phyloP scores from a whole-genome alignment of 2,888 invertebrate genomes.

The Imbricaverruca yamaguchii region DNA sequence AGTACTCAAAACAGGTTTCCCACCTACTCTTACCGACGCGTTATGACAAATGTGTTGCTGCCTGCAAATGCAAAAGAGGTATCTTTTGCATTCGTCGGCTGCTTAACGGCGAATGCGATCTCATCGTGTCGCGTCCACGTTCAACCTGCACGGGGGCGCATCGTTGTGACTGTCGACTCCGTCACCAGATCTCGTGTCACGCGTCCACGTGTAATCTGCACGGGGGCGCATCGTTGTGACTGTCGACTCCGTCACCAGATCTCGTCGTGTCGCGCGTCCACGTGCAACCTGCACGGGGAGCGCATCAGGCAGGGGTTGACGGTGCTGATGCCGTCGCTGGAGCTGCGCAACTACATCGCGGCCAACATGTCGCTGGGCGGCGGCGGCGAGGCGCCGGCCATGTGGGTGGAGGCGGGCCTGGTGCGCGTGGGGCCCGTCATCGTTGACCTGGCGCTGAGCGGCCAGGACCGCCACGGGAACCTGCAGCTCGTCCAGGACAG shows the following conservation, averaged over 20 bases:
- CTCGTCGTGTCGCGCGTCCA: constrained; percentile 77
- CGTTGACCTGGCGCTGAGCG: constrained; percentile 77
- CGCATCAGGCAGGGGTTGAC: constrained; percentile 84
- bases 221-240: too few species aligned
- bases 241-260: constrained; percentile 44
- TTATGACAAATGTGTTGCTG: too few species aligned
- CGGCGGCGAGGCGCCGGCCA: constrained; percentile 34
- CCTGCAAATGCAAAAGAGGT: too few species aligned
- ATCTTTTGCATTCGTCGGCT: too few species aligned
- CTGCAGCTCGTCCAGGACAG: constrained; percentile 71
- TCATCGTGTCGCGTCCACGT: constrained; percentile 51
- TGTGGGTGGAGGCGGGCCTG: constrained; percentile 87
- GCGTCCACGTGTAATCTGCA: too few species aligned
- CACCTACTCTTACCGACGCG: too few species aligned
- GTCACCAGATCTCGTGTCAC: too few species aligned
- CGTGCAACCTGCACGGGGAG: constrained; percentile 90
- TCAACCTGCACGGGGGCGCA: too few species aligned
- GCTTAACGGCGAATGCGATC: constrained; percentile 42
- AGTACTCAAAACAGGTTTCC: too few species aligned
- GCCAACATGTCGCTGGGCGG: constrained; percentile 25
- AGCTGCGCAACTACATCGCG: constrained; percentile 53
- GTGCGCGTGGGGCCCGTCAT: constrained; percentile 81
- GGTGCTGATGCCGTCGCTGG: constrained; percentile 67
- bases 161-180: too few species aligned
- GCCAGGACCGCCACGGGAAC: constrained; percentile 67